phyloP scores from a whole-genome alignment of 2,113 vertebrate genomes.

The Larimichthys polyactis region DNA sequence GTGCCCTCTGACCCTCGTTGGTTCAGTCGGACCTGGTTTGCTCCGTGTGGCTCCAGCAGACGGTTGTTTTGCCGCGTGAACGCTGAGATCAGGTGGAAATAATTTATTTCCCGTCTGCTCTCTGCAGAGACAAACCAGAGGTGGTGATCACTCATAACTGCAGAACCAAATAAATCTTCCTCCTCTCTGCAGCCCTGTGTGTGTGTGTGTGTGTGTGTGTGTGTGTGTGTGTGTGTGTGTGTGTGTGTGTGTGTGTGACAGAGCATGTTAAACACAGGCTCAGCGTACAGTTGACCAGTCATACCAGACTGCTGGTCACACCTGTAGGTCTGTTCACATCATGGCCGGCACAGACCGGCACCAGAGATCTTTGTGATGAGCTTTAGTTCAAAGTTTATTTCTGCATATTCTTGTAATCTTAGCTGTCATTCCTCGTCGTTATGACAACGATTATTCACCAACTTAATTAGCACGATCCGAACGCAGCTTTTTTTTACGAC shows the following conservation, averaged over 20 bases:
- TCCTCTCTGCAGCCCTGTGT: conserved; percentile 15
- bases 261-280: conserved; percentile 47
- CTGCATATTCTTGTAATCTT: background rate
- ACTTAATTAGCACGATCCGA: background rate
- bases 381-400: no score
- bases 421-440: background rate
- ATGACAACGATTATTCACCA: background rate
- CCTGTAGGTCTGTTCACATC: conserved; percentile 28
- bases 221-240: no score
- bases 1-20: background rate
- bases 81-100: conserved; percentile 30
- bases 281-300: conserved; percentile 29
- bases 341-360: background rate
- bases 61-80: conserved; percentile 40
- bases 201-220: conserved; percentile 16
- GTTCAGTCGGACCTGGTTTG: background rate
- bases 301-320: conserved; percentile 12
- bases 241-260: conserved; percentile 42
- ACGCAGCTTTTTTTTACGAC: background rate
- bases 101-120: conserved; percentile 42
- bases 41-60: background rate
- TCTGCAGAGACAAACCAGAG: conserved; percentile 17
- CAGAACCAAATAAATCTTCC: conserved; percentile 31
- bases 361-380: background rate
- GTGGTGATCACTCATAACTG: conserved; percentile 27